phyloP scores from a whole-genome alignment of 30 jellyfish, hydroid and myxozoan genomes.

The Turritopsis rubra region DNA sequence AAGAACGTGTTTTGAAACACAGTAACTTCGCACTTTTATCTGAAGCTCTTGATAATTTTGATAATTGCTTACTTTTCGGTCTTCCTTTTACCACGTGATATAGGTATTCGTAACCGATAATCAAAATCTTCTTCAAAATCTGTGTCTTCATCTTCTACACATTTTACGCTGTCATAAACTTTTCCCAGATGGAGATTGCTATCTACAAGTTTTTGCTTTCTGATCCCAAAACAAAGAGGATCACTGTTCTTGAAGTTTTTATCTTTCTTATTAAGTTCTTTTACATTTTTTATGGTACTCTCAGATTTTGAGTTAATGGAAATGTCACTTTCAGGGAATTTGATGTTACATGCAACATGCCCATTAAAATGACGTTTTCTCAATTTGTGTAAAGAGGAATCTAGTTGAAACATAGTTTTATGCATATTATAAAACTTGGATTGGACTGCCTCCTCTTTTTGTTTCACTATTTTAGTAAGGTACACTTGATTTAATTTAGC shows the following conservation, averaged over 20 bases:
- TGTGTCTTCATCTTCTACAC: neutral
- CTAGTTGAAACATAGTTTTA: neutral
- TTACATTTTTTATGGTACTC: neutral
- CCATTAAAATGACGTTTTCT: neutral
- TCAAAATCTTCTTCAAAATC: constrained; percentile 11
- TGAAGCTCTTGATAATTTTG: too few relatives aligned
- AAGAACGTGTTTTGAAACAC: too few relatives aligned
- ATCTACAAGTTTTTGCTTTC: neutral
- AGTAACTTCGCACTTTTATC: too few relatives aligned
- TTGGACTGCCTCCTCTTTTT: neutral
- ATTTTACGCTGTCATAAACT: neutral
- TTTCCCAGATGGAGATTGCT: neutral
- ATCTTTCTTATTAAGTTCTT: neutral
- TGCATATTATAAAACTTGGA: neutral
- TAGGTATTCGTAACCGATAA: neutral
- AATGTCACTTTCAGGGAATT: neutral
- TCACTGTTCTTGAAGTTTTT: neutral
- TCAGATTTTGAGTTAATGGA: neutral
- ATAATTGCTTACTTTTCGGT: constrained; percentile 4
- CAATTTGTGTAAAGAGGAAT: neutral
- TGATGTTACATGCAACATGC: constrained; percentile 6
- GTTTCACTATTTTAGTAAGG: neutral
- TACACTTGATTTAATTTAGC: neutral
- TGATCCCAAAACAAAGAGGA: neutral
- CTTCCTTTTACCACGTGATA: constrained; percentile 6